Conservation (phyloP, 2,888 invertebrate species). For the Mongoloraphidia duomilia region DNA sequence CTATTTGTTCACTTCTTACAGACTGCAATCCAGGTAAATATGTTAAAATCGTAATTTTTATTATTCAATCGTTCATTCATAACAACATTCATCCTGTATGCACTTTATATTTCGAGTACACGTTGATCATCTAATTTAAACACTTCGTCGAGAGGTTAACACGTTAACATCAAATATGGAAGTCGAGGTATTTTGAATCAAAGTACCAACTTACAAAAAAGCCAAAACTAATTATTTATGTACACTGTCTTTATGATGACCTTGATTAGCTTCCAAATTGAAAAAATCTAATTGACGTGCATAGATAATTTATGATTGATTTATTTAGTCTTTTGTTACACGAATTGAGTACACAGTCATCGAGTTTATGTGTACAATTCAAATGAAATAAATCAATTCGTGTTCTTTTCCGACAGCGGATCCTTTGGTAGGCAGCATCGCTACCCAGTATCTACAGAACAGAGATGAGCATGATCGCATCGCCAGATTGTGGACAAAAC, state of each 20-base stretch:
- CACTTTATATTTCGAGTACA: neutral
- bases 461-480: constrained; percentile 95
- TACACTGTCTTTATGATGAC: no score
- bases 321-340: no score
- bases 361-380: neutral
- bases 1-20: constrained; percentile 93
- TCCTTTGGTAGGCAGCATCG: constrained; percentile 94
- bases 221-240: no score
- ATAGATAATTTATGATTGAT: constrained; percentile 6
- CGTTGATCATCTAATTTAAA: neutral
- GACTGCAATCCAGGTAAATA: constrained; percentile 93
- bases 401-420: constrained; percentile 53
- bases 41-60: constrained; percentile 2
- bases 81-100: neutral
- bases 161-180: no score
- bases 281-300: constrained; percentile 1
- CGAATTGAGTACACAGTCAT: no score
- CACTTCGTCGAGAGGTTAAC: no score
- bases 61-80: neutral
- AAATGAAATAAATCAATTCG: neutral
- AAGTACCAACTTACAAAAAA: no score
- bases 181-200: no score
- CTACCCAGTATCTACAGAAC: constrained; percentile 94
- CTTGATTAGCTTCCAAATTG: constrained; percentile 8
- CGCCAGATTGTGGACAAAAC: constrained; percentile 96